Base-by-base conservation (phyloP, 2,113 vertebrate species). In the Zosterops borbonicus region DNA sequence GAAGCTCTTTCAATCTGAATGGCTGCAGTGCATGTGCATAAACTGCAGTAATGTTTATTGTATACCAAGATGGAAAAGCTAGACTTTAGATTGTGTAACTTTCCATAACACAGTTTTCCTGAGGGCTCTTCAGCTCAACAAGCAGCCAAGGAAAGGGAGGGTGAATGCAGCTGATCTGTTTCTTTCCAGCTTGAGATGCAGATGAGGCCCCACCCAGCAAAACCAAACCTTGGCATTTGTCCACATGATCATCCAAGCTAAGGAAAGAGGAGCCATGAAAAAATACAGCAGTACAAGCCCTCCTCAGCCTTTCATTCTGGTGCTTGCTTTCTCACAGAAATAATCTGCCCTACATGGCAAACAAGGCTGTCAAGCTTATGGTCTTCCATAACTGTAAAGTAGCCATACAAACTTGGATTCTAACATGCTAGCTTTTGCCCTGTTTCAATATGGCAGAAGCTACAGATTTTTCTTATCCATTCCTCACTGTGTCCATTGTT, bases 81-180 rank as follows among this genome's bases (percentile, higher is more conserved):
- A 83, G 75, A 78, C 69, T 71, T 91, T 9, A 86, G 84, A 83
- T 63, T 90, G 87, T 80, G 60, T 90, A 91, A 96, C 81, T 95
- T 97, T 90, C 92, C 87, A 69, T 81, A 94, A 83, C 75, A 92
- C 62, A 50, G 71, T 86, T 95, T 96, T 95, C 89, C 92, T 83
- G 75, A 67, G 87, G 87, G 70, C 78, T 91, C 78, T 81, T 90
- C 87, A 75, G 37, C 55, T 81, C 84, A 76, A 76, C 59, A 68
- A 80, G 59, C 82, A 83, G 82, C 79, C 92, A 94, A 91, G 64
- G 60, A 83, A 92, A 85, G 47, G 78, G 59, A 86, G 87, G 52
- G 42, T 83, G 68, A 95, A 74, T 16, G 47, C 41, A 83, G 77
- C 70, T 85, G 87, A 88, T 87, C 28, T 67, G 44, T 65, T 91